Conservation (phyloP, 2,113 vertebrate genomes). For the Chitala chitala region DNA sequence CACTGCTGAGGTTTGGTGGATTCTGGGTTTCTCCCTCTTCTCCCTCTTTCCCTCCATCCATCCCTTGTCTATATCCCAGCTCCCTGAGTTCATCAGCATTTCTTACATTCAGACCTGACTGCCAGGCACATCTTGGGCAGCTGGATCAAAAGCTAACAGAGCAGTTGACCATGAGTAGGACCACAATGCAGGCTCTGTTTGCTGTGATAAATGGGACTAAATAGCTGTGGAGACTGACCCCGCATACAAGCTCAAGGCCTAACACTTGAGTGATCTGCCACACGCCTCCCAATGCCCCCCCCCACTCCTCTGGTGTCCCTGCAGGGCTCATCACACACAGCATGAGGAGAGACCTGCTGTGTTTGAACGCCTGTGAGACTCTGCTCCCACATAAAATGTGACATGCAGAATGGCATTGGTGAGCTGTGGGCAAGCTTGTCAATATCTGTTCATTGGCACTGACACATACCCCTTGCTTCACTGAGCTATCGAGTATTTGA, state of each 20-base stretch:
- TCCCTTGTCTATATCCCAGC: too few species aligned
- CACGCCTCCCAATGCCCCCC: not conserved
- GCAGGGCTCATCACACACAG: not conserved
- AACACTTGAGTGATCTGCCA: not conserved
- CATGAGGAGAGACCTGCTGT: not conserved
- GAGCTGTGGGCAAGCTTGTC: not conserved
- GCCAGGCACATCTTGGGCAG: too few species aligned
- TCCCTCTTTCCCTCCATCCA: too few species aligned
- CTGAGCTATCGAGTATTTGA: not conserved
- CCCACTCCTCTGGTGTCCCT: not conserved
- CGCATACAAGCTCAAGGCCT: not conserved
- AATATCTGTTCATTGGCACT: not conserved
- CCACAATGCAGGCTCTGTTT: not conserved
- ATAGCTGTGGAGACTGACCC: not conserved
- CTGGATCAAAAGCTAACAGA: too few species aligned
- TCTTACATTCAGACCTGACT: too few species aligned
- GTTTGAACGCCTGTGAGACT: not conserved
- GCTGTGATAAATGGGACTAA: not conserved
- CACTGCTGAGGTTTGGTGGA: too few species aligned
- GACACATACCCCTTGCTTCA: not conserved
- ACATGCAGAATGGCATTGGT: slow-evolving; percentile 4
- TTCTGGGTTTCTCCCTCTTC: too few species aligned
- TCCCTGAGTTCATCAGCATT: too few species aligned
- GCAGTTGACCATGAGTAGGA: too few species aligned
- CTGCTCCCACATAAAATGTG: not conserved